Percentiles rank a stretch among this genome's conserved stretches.
phyloP scores from a whole-genome alignment of 2,888 invertebrate species.

The Chaetoderma sp. region DNA sequence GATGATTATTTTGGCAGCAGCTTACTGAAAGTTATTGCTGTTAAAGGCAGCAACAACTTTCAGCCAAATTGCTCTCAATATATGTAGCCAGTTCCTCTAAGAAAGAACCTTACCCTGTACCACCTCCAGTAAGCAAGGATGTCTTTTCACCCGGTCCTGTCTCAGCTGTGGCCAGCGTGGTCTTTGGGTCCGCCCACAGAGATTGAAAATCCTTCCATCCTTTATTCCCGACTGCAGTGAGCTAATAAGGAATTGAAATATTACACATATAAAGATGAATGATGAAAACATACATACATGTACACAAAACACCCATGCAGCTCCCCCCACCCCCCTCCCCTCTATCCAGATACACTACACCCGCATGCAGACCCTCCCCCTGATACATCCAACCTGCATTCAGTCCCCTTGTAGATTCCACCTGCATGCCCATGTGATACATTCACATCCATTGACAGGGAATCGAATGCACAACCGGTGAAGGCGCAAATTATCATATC shows the following conservation, averaged over 20 bases:
- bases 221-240: slow-evolving; percentile 60
- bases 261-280: background rate
- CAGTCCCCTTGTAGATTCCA: too few species aligned
- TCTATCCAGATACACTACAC: too few species aligned
- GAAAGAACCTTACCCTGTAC: background rate
- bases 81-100: background rate
- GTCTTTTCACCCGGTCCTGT: slow-evolving; percentile 60
- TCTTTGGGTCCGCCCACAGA: slow-evolving; percentile 63
- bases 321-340: too few species aligned
- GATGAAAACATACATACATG: too few species aligned
- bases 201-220: slow-evolving; percentile 67
- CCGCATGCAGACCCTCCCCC: too few species aligned
- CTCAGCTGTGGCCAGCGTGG: slow-evolving; percentile 57
- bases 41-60: background rate
- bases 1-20: too few species aligned
- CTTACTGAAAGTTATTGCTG: background rate
- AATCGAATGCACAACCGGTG: too few species aligned
- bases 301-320: too few species aligned
- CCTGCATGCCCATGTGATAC: too few species aligned
- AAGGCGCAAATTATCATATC: too few species aligned
- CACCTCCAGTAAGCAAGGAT: slow-evolving; percentile 40
- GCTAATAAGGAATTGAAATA: slow-evolving; percentile 46
- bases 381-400: too few species aligned
- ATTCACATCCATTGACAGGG: too few species aligned
- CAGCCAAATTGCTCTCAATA: background rate